Evolutionary conservation across 2,888 invertebrate genomes (phyloP), one percentile per base, ranked within the genome.

Genomic region (Yponomeuta malinellus): DNA sequence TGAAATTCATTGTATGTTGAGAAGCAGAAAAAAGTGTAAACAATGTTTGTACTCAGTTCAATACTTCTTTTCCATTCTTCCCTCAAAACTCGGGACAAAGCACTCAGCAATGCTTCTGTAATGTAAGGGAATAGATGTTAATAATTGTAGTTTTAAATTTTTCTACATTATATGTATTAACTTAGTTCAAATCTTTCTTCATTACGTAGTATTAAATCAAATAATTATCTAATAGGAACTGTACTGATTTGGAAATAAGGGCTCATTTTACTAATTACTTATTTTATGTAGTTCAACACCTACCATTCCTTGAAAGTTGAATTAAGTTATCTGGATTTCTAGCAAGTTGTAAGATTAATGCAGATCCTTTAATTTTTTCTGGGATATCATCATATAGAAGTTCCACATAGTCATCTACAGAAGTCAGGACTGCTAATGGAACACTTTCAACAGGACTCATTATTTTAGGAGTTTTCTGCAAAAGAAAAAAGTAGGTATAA

Each of bases 1-100:
- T 99, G 99, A 90, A 99, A 99, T 81, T 97, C 96, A 78, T 96
- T 96, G 84, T 98, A 99, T 64, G 97, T 97, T 12, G 99, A 99
- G 84, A 99, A 98, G 84, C 98, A 99, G 86, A 98, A 98, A 91
- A 99, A 99, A 79, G 98, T 97, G 85, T 98, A 98, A 75, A 98
- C 96, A 82, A 99, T 97, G 88, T 98, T 98, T 77, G 98, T 98
- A 78, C 98, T 98, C 72, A 99, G 90, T 85, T 99, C 98, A 80
- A 98, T 96, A 85, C 97, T 99, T 83, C 97, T 95, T 87, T 97
- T 97, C 97, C 98, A 99, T 90, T 99, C 99, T 92, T 99, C 99
- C 76, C 99, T 94, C 71, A 99, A 92, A 52, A 99, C 98, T 82
- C 99, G 94, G 12, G 98, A 97, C 77, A 99, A 93, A 64, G 99